Evolutionary conservation across 2,888 invertebrate species (phyloP).

Genomic region (Oxycera nigricornis): DNA sequence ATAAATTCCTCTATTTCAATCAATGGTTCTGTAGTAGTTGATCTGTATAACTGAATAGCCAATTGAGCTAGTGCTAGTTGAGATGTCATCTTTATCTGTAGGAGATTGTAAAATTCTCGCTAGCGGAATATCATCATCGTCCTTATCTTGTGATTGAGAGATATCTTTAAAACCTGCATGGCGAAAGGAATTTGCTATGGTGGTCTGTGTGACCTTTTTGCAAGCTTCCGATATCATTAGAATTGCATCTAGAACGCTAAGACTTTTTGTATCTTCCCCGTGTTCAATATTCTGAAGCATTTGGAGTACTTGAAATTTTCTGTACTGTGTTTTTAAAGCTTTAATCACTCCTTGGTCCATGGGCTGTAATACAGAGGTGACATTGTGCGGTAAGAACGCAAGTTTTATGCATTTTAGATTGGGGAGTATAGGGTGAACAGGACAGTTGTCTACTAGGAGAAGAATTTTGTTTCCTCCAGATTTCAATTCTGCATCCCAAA

Average conservation of each 20-base stretch:
- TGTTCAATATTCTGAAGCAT: conserved; percentile 3
- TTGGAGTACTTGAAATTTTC: conserved; percentile 19
- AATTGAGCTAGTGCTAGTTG: neutral
- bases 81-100: conserved; percentile 11
- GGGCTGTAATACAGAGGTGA: neutral
- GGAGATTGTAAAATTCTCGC: conserved; percentile 3
- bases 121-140: conserved; percentile 12
- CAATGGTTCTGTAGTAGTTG: neutral
- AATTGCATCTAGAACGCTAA: conserved; percentile 2
- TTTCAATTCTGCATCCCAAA: neutral
- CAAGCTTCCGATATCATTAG: neutral
- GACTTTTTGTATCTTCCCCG: conserved; percentile 10
- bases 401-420: conserved; percentile 9
- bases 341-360: neutral
- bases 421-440: neutral
- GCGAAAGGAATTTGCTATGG: neutral
- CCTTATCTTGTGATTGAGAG: neutral
- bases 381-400: neutral
- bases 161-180: conserved; percentile 16
- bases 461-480: neutral
- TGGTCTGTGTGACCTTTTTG: too few relatives aligned
- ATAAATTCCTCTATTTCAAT: too few relatives aligned
- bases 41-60: conserved; percentile 8
- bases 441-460: neutral
- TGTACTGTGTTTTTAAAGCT: too few relatives aligned